These are phyloP conservation scores for Colletes latitarsis DNA, from an alignment of 1,140 invertebrate species.

Conservation along the genomic window DNA sequence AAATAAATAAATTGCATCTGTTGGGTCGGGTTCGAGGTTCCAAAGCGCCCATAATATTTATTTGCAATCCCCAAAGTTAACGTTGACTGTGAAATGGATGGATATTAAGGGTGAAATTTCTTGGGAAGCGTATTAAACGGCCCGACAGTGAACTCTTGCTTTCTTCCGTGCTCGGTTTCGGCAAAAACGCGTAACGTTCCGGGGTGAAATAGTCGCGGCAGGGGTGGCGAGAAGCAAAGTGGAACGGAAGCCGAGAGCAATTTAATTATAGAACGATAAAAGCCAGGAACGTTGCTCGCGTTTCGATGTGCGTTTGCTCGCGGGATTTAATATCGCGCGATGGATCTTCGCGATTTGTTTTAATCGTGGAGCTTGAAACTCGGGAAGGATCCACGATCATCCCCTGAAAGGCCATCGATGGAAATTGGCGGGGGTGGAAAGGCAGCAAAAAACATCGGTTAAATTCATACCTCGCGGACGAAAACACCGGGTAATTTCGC, in stretches of 20 bases:
- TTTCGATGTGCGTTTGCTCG: conserved; percentile 14
- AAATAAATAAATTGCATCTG: no score
- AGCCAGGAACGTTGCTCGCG: background rate
- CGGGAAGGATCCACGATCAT: background rate
- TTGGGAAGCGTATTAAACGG: conserved; percentile 19
- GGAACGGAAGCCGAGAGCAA: conserved; percentile 22
- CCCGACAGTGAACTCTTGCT: conserved; percentile 4
- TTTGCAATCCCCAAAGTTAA: no score
- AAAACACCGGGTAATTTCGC: conserved; percentile 13
- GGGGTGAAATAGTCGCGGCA: no score
- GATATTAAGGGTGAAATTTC: background rate
- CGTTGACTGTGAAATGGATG: no score
- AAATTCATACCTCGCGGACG: background rate
- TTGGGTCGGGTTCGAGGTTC: no score
- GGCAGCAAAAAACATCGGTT: background rate
- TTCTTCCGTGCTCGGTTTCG: background rate
- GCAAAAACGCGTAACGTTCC: background rate
- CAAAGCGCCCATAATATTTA: no score
- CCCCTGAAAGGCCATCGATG: background rate
- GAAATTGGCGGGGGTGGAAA: background rate
- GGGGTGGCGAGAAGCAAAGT: background rate
- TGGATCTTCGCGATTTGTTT: conserved; percentile 11
- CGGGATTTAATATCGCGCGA: conserved; percentile 30
- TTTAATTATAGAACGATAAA: conserved; percentile 31
- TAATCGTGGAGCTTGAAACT: conserved; percentile 1